A percentile compares a stretch with the other conserved stretches of the same genome.
phyloP scores from a whole-genome alignment of 2,113 vertebrate genomes.

The Okapia johnstoni region DNA sequence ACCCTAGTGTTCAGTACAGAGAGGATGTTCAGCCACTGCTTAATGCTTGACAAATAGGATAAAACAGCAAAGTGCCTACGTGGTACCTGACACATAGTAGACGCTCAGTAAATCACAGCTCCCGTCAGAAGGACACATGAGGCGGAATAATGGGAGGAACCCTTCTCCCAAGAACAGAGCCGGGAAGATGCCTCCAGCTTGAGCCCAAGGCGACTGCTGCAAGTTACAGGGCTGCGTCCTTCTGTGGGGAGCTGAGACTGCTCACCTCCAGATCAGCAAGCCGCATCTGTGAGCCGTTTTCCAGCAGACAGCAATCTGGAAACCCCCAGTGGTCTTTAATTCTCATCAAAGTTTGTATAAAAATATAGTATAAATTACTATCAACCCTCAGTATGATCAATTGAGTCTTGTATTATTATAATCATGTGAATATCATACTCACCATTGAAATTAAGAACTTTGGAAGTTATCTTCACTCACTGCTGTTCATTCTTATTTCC shows the following conservation, averaged over 20 bases:
- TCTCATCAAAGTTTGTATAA: too few species aligned
- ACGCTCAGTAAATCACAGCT: neutral
- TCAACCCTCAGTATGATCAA: too few species aligned
- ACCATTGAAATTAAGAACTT: too few species aligned
- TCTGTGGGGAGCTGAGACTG: accelerated
- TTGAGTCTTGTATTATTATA: too few species aligned
- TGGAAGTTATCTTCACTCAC: too few species aligned
- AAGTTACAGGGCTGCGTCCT: neutral
- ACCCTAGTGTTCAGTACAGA: neutral
- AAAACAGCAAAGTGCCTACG: neutral
- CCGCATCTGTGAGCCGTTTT: neutral
- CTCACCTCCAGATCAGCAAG: neutral
- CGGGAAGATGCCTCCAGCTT: neutral
- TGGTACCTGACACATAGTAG: neutral
- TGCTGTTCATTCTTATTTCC: too few species aligned
- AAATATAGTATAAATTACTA: too few species aligned
- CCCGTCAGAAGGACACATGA: neutral
- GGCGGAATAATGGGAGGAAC: neutral
- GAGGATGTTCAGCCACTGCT: neutral
- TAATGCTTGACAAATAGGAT: neutral
- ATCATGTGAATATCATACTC: too few species aligned
- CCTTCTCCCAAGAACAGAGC: neutral
- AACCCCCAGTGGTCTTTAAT: neutral
- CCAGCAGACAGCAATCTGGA: neutral
- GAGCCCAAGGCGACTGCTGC: neutral